A percentile compares a stretch with the other conserved stretches of the same genome.
Evolutionary conservation across 2,113 vertebrate genomes (phyloP).

Genomic region (Pangasianodon gigas): DNA sequence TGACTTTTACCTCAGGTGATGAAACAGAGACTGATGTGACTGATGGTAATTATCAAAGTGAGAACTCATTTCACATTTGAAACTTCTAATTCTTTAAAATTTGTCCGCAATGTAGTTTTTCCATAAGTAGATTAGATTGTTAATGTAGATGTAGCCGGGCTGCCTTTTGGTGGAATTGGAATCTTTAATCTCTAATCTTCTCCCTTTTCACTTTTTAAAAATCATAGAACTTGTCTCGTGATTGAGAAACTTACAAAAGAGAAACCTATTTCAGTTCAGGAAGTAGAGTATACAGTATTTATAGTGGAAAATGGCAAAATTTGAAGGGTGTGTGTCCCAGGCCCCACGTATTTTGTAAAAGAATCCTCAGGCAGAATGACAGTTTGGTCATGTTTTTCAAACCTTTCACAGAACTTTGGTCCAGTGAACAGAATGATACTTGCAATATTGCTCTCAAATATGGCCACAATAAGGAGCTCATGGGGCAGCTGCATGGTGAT

Average conservation of each 20-base stretch:
- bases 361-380: too few relatives aligned
- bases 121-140: neutral
- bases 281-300: neutral
- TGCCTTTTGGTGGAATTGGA: neutral
- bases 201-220: neutral
- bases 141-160: neutral
- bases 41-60: neutral
- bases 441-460: neutral
- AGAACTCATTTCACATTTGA: neutral
- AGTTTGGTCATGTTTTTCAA: neutral
- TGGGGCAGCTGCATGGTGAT: neutral
- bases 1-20: neutral
- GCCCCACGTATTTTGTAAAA: too few relatives aligned
- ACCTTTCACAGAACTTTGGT: too few relatives aligned
- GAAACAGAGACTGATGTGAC: neutral
- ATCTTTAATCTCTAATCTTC: neutral
- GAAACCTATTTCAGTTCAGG: neutral
- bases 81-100: neutral
- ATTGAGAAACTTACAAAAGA: neutral
- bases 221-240: neutral
- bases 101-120: neutral
- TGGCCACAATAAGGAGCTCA: neutral
- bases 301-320: too few relatives aligned
- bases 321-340: too few relatives aligned
- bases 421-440: neutral